Evolutionary conservation across 2,797 vertebrate genomes (phyloP), one percentile per base, ranked within the genome.

Genomic region (Aplochiton taeniatus): DNA sequence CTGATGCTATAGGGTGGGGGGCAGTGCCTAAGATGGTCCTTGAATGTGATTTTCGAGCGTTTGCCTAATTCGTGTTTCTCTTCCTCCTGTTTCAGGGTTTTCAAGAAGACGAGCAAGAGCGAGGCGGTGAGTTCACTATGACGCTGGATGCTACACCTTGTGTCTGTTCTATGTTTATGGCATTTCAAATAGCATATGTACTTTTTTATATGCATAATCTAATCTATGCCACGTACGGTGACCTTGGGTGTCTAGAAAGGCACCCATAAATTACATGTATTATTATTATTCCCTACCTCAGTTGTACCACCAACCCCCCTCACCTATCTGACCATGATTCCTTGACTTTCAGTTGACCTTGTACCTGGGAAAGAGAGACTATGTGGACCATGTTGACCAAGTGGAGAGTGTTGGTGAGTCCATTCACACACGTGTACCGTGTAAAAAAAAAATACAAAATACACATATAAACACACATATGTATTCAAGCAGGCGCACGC

Each of bases 291-390:
- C 10, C 10, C 16, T 66, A 14, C 3, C 17, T 63, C 16, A 16
- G 42, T 44, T 31, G 41, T 8, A 20, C n/a, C 16, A 19, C 17
- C 8, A 17, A 16, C 9, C 11, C 61, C 16, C 57, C 11, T 54
- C 20, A 41, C 13, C 11, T n/a, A n/a, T 18, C 17, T 17, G 10
- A 16, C 9, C 10, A 4, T n/a, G 74, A 68, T 9, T 10, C 0
- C 2, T 48, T 67, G 8, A 61, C 54, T 57, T 1, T 69, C 73
- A 98, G 95, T 81, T 98, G 17, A 94, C 94, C 63, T 93, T 97
- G 64, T 96, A 92, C 78, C 78, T 97, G 87, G 95, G 93, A 4
- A 96, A 94, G 88, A 91, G 94, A 70, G 95, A 98, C 83, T 98
- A 94, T 11, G 87, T 97, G 86, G 96, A 98, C 70, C 83, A 96